A percentile compares a stretch with the other conserved stretches of the same genome.
phyloP scores from a whole-genome alignment of 2,797 vertebrate genomes.

The Eulemur coronatus region DNA sequence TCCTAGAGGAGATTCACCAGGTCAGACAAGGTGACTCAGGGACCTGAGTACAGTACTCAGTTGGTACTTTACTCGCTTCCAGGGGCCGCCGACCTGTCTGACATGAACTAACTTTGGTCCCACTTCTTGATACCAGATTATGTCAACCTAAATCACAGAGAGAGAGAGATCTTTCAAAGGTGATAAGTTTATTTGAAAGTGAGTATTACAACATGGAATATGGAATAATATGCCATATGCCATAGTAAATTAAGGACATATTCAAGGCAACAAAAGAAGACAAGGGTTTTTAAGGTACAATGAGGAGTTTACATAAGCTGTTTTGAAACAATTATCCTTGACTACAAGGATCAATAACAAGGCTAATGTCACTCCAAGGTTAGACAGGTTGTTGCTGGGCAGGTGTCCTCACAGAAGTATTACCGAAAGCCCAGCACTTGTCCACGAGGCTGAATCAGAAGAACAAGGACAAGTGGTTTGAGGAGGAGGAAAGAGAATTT shows the following conservation, averaged over 20 bases:
- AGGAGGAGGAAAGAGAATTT: no score
- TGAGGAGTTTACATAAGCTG: neutral
- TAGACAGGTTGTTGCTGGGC: neutral
- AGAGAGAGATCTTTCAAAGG: neutral
- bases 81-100: neutral
- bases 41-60: neutral
- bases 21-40: neutral
- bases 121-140: neutral
- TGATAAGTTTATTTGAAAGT: neutral
- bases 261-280: neutral
- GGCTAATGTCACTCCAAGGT: neutral
- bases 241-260: neutral
- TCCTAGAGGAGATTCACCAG: neutral
- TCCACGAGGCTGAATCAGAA: no score
- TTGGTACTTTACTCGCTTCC: neutral
- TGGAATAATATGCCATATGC: no score
- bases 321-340: neutral
- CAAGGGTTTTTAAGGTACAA: neutral
- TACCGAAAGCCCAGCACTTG: no score
- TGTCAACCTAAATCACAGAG: neutral
- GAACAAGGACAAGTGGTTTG: no score
- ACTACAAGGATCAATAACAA: neutral
- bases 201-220: neutral
- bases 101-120: neutral
- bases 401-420: neutral